Evolutionary conservation across 2,113 vertebrate species (phyloP).

Genomic region (Oplegnathus fasciatus): DNA sequence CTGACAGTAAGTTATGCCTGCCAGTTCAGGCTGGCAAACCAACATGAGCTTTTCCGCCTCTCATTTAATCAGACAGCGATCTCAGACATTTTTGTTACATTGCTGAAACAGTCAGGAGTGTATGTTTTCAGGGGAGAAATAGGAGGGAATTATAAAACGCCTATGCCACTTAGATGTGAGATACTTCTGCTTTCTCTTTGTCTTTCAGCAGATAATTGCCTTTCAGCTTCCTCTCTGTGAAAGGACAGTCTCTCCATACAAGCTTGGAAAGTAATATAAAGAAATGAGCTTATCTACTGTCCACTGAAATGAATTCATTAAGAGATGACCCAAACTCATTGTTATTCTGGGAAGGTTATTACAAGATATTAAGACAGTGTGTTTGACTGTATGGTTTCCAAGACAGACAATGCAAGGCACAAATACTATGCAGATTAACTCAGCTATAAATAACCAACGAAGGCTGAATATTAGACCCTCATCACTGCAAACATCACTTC

Average conservation of each 20-base stretch:
- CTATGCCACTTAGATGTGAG: conserved; percentile 54
- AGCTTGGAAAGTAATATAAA: conserved; percentile 61
- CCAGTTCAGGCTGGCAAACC: conserved; percentile 31
- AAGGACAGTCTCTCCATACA: conserved; percentile 25
- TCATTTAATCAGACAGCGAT: conserved; percentile 69
- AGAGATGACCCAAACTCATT: conserved; percentile 68
- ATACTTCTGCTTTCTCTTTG: conserved; percentile 58
- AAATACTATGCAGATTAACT: conserved; percentile 54
- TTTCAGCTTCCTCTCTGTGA: conserved; percentile 56
- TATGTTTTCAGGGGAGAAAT: conserved; percentile 42
- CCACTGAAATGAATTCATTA: conserved; percentile 76
- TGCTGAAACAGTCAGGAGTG: conserved; percentile 51
- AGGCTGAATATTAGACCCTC: conserved; percentile 19
- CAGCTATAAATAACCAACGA: conserved; percentile 52
- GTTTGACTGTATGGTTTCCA: conserved; percentile 38
- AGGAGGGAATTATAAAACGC: conserved; percentile 39
- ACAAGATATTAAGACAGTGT: conserved; percentile 59
- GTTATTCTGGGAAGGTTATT: conserved; percentile 61
- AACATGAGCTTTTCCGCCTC: conserved; percentile 41
- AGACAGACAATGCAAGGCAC: conserved; percentile 40
- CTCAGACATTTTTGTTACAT: conserved; percentile 35
- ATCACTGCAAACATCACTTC: conserved; percentile 33
- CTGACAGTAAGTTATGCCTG: conserved; percentile 45
- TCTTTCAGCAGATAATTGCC: conserved; percentile 69
- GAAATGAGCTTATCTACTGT: conserved; percentile 71